Evolutionary conservation across 2,888 invertebrate species (phyloP), one percentile per base, ranked within the genome.

Genomic region (Polyploca ridens): DNA sequence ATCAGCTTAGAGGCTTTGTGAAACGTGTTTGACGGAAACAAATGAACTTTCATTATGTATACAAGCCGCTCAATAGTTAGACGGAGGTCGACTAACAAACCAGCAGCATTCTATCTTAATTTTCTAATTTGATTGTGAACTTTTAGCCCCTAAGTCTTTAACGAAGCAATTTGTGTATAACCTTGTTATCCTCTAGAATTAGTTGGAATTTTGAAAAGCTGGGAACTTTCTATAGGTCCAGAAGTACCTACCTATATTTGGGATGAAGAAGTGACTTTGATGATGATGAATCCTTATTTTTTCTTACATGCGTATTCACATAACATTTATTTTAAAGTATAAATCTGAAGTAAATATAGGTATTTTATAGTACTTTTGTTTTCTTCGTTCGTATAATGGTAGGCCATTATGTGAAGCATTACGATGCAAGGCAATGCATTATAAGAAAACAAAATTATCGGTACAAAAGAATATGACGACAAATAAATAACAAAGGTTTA

Each of bases 1-100:
- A 66, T 63, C 64, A 44, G 66, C 57, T 70, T 69, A 66, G 66
- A 66, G 62, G 58, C 46, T 67, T 66, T 65, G 63, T 66, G 58
- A 61, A 60, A 62, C 49, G 63, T 71, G 71, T 69, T 66, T 69
- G 67, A 68, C 69, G 62, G 67, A 58, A 69, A 63, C 63, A 59
- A 59, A 59, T 59, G 33, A 59, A 59, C 59, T 59, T 35, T 59
- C 59, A 38, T 38, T 59, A 33, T 33, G 16, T 16, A 59, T 10
- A 59, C 35, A 59, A 54, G 19, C 54, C 54, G 19, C 54, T 6
- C 10, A 54, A 19, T 54, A 54, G 54, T 54, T 54, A 54, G 54
- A 19, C 10, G 54, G n/a, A 54, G 54, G 54, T 19, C 54, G 54
- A 54, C 54, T 19, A 16, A 54, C 19, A 54, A 54, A 54, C 19